Percentiles rank a stretch among this genome's conserved stretches.
Evolutionary conservation across 2,113 vertebrate genomes (phyloP).

Genomic region (Phyllostomus discolor): DNA sequence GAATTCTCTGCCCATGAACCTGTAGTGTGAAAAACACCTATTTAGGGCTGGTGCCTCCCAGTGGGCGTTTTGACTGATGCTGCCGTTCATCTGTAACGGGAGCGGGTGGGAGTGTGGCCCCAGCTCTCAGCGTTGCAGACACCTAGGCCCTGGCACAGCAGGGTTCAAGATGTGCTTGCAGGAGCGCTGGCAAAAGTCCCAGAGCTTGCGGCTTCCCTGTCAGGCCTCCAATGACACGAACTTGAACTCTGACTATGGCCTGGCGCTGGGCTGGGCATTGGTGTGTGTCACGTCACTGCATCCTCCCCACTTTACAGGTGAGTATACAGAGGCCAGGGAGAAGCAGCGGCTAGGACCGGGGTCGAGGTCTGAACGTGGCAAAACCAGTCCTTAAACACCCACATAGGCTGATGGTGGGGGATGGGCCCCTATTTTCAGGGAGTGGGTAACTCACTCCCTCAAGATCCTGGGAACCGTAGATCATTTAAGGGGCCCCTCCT

Average conservation of each 20-base stretch:
- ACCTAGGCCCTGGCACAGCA: too few species aligned
- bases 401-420: too few species aligned
- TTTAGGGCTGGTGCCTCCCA: conserved; percentile 2
- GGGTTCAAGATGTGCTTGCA: not conserved
- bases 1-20: not conserved
- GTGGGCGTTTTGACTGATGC: not conserved
- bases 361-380: too few species aligned
- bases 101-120: not conserved
- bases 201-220: not conserved
- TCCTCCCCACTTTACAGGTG: not conserved
- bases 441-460: too few species aligned
- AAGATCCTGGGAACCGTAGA: not conserved
- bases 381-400: not conserved
- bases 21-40: not conserved
- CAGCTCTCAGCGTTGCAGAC: not conserved
- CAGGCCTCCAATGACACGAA: not conserved
- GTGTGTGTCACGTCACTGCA: not conserved
- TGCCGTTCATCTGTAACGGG: not conserved
- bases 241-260: not conserved
- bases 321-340: not conserved
- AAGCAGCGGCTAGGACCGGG: not conserved
- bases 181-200: not conserved
- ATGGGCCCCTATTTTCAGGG: not conserved
- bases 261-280: not conserved
- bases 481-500: not conserved